Evolutionary conservation across 2,797 vertebrate genomes (phyloP).

Genomic region (Propithecus perrieri): DNA sequence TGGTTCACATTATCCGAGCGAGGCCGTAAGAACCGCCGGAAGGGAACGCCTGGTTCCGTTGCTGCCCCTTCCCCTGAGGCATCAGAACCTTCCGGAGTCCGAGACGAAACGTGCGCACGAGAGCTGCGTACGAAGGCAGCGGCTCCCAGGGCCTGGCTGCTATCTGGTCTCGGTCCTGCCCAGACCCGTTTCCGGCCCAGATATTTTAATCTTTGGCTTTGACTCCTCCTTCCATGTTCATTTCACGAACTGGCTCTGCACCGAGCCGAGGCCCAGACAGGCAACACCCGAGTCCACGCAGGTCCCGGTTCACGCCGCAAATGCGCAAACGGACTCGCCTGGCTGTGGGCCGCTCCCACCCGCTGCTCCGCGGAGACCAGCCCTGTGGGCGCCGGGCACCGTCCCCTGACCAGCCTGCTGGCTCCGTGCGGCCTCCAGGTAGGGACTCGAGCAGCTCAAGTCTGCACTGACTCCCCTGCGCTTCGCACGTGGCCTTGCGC

Average conservation of each 20-base stretch:
- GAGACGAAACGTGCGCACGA: too few relatives aligned
- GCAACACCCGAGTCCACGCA: rapidly evolving
- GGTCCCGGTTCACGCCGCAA: neutral
- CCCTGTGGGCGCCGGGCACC: rapidly evolving
- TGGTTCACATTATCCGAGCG: too few relatives aligned
- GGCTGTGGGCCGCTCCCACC: rapidly evolving
- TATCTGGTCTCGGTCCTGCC: neutral
- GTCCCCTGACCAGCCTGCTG: rapidly evolving
- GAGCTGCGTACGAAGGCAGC: rapidly evolving
- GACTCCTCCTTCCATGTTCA: neutral
- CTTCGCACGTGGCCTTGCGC: rapidly evolving
- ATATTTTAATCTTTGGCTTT: neutral
- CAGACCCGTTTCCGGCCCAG: neutral
- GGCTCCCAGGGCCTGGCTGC: neutral
- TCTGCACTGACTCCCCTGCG: rapidly evolving
- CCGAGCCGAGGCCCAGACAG: neutral
- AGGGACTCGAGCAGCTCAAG: rapidly evolving
- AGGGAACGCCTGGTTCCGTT: neutral
- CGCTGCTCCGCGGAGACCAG: neutral
- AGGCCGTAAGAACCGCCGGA: neutral
- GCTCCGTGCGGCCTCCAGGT: rapidly evolving
- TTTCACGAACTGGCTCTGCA: rapidly evolving
- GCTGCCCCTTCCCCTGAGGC: neutral
- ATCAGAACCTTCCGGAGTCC: neutral
- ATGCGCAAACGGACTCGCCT: rapidly evolving